Base-by-base conservation (phyloP, 2,113 vertebrate genomes). In the Oxyruncus cristatus region DNA sequence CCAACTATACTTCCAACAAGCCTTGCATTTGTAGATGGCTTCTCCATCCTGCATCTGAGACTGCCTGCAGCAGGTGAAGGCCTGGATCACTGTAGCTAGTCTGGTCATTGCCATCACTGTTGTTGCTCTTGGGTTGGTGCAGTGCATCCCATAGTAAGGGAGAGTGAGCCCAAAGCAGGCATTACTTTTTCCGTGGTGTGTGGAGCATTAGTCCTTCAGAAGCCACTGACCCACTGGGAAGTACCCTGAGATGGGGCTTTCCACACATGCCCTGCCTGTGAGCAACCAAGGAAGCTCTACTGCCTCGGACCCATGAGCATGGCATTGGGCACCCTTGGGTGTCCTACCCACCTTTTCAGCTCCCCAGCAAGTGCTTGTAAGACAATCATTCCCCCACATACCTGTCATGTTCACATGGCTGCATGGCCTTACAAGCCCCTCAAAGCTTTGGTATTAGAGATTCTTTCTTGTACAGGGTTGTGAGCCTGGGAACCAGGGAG, bases 111-210 rank as follows among this genome's bases (percentile, higher is more conserved):
- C 28, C 24, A 11, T 49, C 46, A 6, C 27, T 63, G 32, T 1
- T 59, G 42, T 0, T 55, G n/a, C 6, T 61, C 5, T 9, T 52
- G 41, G 23, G 61, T 1, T 56, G 65, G 12, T 28, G 30, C 58
- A 14, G 27, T 52, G 27, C 28, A 26, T 52, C 30, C 50, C n/a
- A 7, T 1, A 12, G 46, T 19, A 35, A 66, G 23, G 50, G 11
- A 66, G 37, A 1, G 0, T 1, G 3, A 82, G 19, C 16, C 55
- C 32, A 66, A 37, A 52, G 83, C 27, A 47, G 32, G 32, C 0
- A 0, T 11, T 65, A 14, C 4, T 66, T 56, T 71, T 65, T n/a
- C 15, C 12, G 3, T 0, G 1, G 24, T 8, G 33, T 32, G 33
- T 32, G 42, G 5, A 32, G 3, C 53, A 14, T 46, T 24, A 24